Conservation (phyloP, 2,113 vertebrate genomes). For the Solenodon paradoxus region DNA sequence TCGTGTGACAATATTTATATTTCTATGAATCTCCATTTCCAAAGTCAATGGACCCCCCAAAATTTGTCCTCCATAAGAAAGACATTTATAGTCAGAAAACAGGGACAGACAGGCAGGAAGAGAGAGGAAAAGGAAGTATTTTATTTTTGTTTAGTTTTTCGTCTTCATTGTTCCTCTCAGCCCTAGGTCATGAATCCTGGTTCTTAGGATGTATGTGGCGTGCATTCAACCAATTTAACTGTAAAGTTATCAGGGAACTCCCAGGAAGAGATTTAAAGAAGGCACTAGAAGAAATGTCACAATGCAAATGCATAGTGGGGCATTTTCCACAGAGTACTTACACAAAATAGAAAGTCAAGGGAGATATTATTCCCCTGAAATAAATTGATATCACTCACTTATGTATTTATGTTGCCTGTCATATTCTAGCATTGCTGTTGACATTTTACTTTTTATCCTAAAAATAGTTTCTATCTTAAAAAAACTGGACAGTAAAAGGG, state of each 20-base stretch:
- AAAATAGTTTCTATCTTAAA: background rate
- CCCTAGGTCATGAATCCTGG: no score
- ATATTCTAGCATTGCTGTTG: background rate
- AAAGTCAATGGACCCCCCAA: background rate
- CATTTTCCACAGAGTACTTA: background rate
- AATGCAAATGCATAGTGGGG: background rate
- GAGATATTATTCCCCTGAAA: background rate
- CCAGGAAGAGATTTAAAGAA: no score
- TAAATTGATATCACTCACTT: background rate
- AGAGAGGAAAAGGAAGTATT: no score
- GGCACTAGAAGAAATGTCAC: background rate
- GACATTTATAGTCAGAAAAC: no score
- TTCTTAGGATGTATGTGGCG: no score
- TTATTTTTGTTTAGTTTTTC: no score
- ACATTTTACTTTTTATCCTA: background rate
- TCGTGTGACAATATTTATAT: background rate
- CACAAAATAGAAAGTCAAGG: background rate
- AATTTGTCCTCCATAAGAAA: background rate
- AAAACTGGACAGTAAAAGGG: background rate
- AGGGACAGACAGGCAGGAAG: no score
- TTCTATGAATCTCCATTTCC: background rate
- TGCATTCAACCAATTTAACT: no score
- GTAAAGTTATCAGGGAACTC: no score
- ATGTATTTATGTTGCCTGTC: background rate
- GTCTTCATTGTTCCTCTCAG: no score